Conservation (phyloP, 2,113 vertebrate species). For the Leiothrix lutea region DNA sequence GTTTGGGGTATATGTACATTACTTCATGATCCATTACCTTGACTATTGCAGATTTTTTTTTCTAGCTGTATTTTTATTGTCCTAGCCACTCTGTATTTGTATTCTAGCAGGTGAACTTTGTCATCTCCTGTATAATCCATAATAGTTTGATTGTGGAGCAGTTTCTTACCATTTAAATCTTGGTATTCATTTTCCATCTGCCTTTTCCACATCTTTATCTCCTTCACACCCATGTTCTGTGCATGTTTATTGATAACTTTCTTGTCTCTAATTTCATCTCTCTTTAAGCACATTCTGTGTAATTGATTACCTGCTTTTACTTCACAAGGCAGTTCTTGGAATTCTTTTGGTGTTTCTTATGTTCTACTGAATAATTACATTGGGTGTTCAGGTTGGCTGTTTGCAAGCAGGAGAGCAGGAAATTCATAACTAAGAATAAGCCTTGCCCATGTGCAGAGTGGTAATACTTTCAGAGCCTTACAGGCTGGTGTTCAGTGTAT, state of each 20-base stretch:
- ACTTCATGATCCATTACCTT: background rate
- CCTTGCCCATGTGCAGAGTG: background rate
- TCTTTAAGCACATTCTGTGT: background rate
- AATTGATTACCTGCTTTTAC: background rate
- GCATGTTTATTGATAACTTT: background rate
- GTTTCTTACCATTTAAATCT: background rate
- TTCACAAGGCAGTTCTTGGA: background rate
- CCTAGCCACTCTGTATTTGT: background rate
- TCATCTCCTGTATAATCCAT: background rate
- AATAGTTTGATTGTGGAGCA: background rate
- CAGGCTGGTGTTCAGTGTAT: background rate
- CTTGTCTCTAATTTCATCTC: background rate
- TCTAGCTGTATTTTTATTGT: background rate
- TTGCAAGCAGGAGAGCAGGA: background rate
- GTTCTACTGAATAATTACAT: background rate
- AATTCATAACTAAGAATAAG: background rate
- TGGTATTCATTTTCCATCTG: background rate
- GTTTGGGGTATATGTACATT: background rate
- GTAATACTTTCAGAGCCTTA: background rate
- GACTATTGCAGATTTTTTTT: background rate
- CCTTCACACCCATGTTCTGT: background rate
- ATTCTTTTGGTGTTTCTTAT: background rate
- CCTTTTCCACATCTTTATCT: background rate
- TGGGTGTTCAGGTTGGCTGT: background rate
- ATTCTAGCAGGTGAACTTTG: background rate